A percentile compares a stretch with the other conserved stretches of the same genome.
phyloP scores from a whole-genome alignment of 2,888 invertebrate species.

The Podotricha telesiphe region DNA sequence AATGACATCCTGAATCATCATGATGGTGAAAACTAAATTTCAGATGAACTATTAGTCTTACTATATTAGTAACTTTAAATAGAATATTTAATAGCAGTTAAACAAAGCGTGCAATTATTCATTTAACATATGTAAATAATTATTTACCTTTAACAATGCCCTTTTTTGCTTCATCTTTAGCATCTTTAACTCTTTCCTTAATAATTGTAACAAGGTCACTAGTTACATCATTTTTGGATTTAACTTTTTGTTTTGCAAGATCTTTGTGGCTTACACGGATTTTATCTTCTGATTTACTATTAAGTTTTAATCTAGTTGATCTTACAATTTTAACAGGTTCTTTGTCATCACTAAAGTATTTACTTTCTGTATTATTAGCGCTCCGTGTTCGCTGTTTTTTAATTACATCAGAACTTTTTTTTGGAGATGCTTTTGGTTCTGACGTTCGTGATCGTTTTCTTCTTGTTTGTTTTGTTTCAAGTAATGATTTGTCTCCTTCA shows the following conservation, averaged over 20 bases:
- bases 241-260: conserved; percentile 53
- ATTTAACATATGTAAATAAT: background rate
- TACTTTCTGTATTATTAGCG: conserved; percentile 61
- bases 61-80: too few relatives aligned
- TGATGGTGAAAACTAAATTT: too few relatives aligned
- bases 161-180: conserved; percentile 66
- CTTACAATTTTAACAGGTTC: conserved; percentile 44
- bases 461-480: conserved; percentile 37
- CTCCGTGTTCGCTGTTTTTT: conserved; percentile 64
- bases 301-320: conserved; percentile 49
- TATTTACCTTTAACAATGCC: conserved; percentile 63
- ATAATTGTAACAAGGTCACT: conserved; percentile 80
- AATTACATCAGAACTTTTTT: conserved; percentile 28
- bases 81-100: background rate
- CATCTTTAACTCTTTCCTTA: conserved; percentile 75
- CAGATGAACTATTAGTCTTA: too few relatives aligned
- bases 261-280: conserved; percentile 73
- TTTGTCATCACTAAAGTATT: conserved; percentile 59
- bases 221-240: conserved; percentile 69
- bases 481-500: conserved; percentile 43
- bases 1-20: too few relatives aligned
- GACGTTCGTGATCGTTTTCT: conserved; percentile 51
- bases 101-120: too few relatives aligned
- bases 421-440: conserved; percentile 36
- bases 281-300: conserved; percentile 54